Base-by-base conservation (phyloP, 2,113 vertebrate genomes). In the Puma concolor region DNA sequence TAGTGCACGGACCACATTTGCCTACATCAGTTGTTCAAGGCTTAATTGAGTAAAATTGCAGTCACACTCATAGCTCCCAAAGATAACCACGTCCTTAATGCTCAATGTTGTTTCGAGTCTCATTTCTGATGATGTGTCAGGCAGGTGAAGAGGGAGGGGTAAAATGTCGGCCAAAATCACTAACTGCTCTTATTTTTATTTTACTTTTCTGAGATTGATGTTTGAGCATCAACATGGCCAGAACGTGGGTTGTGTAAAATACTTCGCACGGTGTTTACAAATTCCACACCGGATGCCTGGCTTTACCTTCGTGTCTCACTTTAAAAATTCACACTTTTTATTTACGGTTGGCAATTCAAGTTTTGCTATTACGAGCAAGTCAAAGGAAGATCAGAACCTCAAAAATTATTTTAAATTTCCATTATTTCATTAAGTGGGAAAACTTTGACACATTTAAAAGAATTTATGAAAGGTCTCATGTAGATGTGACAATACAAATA, bases 1-100 rank as follows among this genome's bases (percentile, higher is more conserved):
- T 36, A 81, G 94, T 84, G 94, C 85, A 57, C 17, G 72, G 92
- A 85, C 85, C 77, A 54, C 77, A 77, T 93, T 93, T 93, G 81
- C 93, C 88, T 64, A 86, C 88, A 84, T 87, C 91, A 54, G 82
- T 94, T 95, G 92, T 96, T 94, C 88, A 97, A 82, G 76, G 81
- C 94, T 96, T 76, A 96, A 72, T 90, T 97, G 79, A 95, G 79
- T 96, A 72, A 95, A 97, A 94, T 87, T 89, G 81, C 82, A 50
- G 94, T 92, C 77, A 63, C 50, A 81, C 63, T 96, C 94, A 41
- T 31, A 66, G 87, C 63, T 91, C 50, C 54, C 79, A 92, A 91
- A 63, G 90, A 92, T 66, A 84, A 66, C 71, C 69, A 41, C 16
- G 57, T 94, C 60, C 72, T 82, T 63, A 76, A 12, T 66, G 41